Conservation (phyloP, 1,140 invertebrate species). For the Drosophila varians region DNA sequence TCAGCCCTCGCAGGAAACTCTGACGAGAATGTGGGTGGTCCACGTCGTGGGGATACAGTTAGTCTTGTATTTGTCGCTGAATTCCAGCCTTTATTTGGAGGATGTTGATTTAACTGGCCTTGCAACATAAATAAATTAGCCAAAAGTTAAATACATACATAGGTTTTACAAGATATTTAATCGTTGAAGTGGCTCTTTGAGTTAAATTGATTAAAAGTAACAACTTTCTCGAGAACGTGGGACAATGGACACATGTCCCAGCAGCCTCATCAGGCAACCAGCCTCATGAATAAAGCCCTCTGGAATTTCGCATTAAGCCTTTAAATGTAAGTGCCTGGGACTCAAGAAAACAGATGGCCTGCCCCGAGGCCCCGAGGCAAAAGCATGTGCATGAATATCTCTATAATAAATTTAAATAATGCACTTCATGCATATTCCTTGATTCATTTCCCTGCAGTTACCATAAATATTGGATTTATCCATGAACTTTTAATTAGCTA, state of each 20-base stretch:
- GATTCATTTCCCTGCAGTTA: background rate
- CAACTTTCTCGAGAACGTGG: background rate
- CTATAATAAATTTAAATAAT: constrained; percentile 22
- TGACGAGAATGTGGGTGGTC: constrained; percentile 11
- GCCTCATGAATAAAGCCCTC: constrained; percentile 22
- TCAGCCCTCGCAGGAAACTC: constrained; percentile 21
- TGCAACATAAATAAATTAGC: background rate
- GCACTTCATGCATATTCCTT: background rate
- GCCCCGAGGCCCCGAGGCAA: background rate
- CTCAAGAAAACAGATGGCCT: constrained; percentile 21
- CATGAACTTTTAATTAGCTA: background rate
- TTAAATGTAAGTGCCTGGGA: constrained; percentile 13
- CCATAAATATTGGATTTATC: constrained; percentile 1
- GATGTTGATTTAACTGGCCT: constrained; percentile 2
- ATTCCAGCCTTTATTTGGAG: constrained; percentile 31
- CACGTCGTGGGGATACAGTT: background rate
- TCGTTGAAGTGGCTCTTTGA: too few species aligned
- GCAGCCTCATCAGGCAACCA: too few species aligned
- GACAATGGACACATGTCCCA: constrained; percentile 8
- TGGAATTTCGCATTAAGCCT: constrained; percentile 17
- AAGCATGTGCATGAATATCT: constrained; percentile 3
- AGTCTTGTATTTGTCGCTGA: constrained; percentile 10
- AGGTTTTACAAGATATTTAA: background rate
- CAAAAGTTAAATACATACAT: background rate
- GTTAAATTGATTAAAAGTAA: background rate